Percentiles rank a stretch among this genome's conserved stretches.
These are phyloP conservation scores for Arothron firmamentum DNA, from an alignment of 2,113 vertebrate genomes.

Conservation along the genomic window DNA sequence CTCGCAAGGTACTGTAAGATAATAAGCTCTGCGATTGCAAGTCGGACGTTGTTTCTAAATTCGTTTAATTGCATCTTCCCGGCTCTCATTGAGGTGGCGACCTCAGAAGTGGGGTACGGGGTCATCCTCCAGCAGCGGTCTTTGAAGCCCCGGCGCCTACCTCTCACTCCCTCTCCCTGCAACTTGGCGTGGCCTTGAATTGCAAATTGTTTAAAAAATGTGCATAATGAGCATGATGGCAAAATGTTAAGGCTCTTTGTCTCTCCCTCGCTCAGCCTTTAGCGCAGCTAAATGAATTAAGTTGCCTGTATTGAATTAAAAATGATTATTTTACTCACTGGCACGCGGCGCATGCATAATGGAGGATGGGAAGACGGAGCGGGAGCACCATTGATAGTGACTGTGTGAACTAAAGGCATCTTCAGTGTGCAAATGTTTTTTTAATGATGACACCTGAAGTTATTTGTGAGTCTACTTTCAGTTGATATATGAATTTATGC, in stretches of 20 bases:
- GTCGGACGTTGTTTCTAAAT: slow-evolving; percentile 75
- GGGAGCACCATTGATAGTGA: slow-evolving; percentile 36
- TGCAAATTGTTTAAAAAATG: slow-evolving; percentile 87
- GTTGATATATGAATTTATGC: slow-evolving; percentile 37
- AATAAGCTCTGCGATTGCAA: slow-evolving; percentile 63
- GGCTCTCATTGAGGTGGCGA: slow-evolving; percentile 68
- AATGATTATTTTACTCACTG: slow-evolving; percentile 77
- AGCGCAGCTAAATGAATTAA: slow-evolving; percentile 89
- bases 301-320: slow-evolving; percentile 91
- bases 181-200: slow-evolving; percentile 85
- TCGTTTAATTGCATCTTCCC: slow-evolving; percentile 75
- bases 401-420: slow-evolving; percentile 32
- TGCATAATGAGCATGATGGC: slow-evolving; percentile 87
- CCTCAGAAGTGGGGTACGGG: slow-evolving; percentile 69
- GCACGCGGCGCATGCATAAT: slow-evolving; percentile 60
- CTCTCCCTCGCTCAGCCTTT: slow-evolving; percentile 86
- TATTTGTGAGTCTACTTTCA: slow-evolving; percentile 47
- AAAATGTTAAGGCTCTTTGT: slow-evolving; percentile 86
- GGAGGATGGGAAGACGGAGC: slow-evolving; percentile 41
- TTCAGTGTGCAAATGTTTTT: slow-evolving; percentile 43
- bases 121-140: slow-evolving; percentile 77
- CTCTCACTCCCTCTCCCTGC: slow-evolving; percentile 66
- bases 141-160: slow-evolving; percentile 66
- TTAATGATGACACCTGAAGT: slow-evolving; percentile 61
- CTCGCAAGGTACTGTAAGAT: slow-evolving; percentile 50